Base-by-base conservation (phyloP, 1,140 invertebrate species). In the Pygmarrhopalites habei region DNA sequence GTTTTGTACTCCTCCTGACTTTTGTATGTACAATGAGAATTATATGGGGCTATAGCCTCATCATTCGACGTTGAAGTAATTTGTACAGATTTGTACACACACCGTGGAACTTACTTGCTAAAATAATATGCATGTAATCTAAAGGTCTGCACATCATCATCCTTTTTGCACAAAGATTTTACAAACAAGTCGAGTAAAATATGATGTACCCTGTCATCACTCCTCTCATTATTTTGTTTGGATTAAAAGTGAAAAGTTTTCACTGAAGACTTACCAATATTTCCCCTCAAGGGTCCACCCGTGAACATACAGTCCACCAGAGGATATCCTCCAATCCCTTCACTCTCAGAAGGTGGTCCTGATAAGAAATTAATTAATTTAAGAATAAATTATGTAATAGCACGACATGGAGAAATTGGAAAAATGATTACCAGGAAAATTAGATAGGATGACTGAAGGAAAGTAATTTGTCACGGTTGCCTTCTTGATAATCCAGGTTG, bases 271-370 rank as follows among this genome's bases (percentile, higher is more conserved):
- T 25, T 56, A 67, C 66, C 66, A 53, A 68, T 68, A 46, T 62
- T 68, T 15, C 66, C 66, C 12, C 59, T 25, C 4, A 68, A 41
- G 15, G 66, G 66, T 0, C 66, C 66, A 30, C 66, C 66, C 23
- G 66, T 68, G 46, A 68, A 68, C 66, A 68, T 68, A 12, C 23
- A 58, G 41, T 68, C 66, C n/a, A 68, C 58, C 15, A 68, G n/a
- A 12, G 62, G 62, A 52, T 44, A 68, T 30, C 59, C 59, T 39
- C 66, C 66, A 1, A 64, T 32, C 19, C 66, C 62, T 7, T 64
- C 30, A 26, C 58, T 60, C 21, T 59, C 53, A 7, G 52, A 28
- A 17, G 66, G 66, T 30, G 66, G 66, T n/a, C n/a, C n/a, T n/a
- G n/a, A n/a, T n/a, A n/a, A n/a, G n/a, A n/a, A n/a, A n/a, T n/a